A percentile compares a stretch with the other conserved stretches of the same genome.
These are phyloP conservation scores for Epinotia demarniana DNA, from an alignment of 2,888 invertebrate species.

Conservation along the genomic window DNA sequence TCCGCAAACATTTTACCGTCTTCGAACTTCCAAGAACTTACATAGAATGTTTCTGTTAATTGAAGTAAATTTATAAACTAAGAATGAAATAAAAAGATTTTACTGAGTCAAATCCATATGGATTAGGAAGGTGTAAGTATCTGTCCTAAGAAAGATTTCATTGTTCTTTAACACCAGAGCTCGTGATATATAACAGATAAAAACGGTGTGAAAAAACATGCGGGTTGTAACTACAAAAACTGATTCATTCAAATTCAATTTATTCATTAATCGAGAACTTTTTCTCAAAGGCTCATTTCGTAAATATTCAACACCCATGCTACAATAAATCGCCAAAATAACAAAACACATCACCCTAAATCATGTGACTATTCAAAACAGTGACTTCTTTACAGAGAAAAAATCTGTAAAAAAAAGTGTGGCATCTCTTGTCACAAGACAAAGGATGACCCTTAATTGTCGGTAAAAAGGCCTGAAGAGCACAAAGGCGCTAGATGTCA, in stretches of 20 bases:
- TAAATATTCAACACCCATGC: slow-evolving; percentile 64
- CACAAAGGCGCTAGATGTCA: slow-evolving; percentile 82
- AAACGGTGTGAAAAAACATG: slow-evolving; percentile 14
- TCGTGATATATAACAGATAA: slow-evolving; percentile 9
- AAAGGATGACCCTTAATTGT: slow-evolving; percentile 77
- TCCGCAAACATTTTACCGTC: slow-evolving; percentile 12
- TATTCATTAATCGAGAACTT: slow-evolving; percentile 49
- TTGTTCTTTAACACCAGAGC: not conserved
- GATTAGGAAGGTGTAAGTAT: not conserved
- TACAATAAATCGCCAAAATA: slow-evolving; percentile 76
- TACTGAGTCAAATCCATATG: not conserved
- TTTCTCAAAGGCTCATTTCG: slow-evolving; percentile 58
- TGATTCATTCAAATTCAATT: slow-evolving; percentile 38
- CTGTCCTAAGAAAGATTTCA: not conserved
- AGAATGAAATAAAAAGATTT: not conserved
- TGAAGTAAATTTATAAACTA: slow-evolving; percentile 1
- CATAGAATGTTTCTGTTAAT: not conserved
- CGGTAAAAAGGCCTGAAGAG: slow-evolving; percentile 67
- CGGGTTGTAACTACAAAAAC: slow-evolving; percentile 20
- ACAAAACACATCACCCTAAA: slow-evolving; percentile 75
- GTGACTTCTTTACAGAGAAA: slow-evolving; percentile 65
- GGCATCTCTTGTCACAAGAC: slow-evolving; percentile 79
- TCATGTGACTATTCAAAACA: slow-evolving; percentile 80
- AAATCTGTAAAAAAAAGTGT: slow-evolving; percentile 64
- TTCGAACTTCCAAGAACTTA: slow-evolving; percentile 12